Evolutionary conservation across 2,888 invertebrate species (phyloP), one percentile per base, ranked within the genome.

Genomic region (Philereme vetulata): DNA sequence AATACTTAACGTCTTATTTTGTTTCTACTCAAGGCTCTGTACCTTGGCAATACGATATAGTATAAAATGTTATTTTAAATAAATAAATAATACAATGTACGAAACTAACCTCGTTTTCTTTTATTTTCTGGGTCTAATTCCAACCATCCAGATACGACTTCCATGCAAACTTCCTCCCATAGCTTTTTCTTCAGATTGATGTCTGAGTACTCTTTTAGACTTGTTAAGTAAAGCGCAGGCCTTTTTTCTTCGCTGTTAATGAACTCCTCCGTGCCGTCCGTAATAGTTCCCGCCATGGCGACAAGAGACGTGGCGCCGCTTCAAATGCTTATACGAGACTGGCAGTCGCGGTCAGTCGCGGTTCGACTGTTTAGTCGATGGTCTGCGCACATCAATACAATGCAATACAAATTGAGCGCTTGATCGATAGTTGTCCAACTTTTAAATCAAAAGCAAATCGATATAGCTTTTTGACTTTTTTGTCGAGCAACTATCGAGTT

Each of bases 221-320:
- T 35, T 5, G 4, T 40, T 40, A 40, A 7, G 40, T 40, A 40
- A 40, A 40, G 40, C 40, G 40, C 40, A 40, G 40, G 40, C 40
- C 40, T 40, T 40, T 40, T 40, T 40, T 35, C 43, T 44, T n/a
- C n/a, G n/a, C n/a, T n/a, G n/a, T n/a, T n/a, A n/a, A n/a, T n/a
- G n/a, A n/a, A n/a, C n/a, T n/a, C 43, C 43, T 44, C 43, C 43
- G 43, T 44, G 11, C 11, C 43, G 43, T 44, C 43, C 43, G 48
- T 51, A 48, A 36, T 52, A 21, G 45, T 45, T 45, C 33, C 40
- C 43, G 38, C 32, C 6, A 51, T 43, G 34, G 57, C 6, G 32
- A 10, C 53, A 3, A 59, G 11, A 33, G 52, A 62, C 3, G 62
- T 56, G 75, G 72, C 43, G 72, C 43, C 43, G 43, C 43, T 44